Conservation (phyloP, 1,140 invertebrate species). For the Leguminivora glycinivorella region DNA sequence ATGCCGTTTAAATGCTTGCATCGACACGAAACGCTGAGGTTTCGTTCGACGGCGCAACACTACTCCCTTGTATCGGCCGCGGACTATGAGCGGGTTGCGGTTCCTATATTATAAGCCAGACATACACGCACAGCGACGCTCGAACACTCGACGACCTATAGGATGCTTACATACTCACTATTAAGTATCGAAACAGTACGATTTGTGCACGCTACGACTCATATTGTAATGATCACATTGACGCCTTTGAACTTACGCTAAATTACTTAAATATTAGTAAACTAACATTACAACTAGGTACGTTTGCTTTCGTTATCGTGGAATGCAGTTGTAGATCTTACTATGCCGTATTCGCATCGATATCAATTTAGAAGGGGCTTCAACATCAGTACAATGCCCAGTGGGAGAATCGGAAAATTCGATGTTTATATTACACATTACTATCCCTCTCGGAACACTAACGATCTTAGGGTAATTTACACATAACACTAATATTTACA, state of each 20-base stretch:
- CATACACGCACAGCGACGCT: constrained; percentile 71
- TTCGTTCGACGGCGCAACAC: constrained; percentile 57
- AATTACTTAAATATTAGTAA: constrained; percentile 56
- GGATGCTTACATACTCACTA: constrained; percentile 65
- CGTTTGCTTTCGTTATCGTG: constrained; percentile 67
- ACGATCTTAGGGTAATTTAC: constrained; percentile 64
- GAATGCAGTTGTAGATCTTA: constrained; percentile 71
- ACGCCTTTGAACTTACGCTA: constrained; percentile 69
- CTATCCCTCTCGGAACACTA: constrained; percentile 59
- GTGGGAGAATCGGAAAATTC: constrained; percentile 60
- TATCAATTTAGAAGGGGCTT: constrained; percentile 54
- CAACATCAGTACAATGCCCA: constrained; percentile 73
- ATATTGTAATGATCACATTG: constrained; percentile 73
- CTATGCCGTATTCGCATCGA: constrained; percentile 45
- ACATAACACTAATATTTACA: constrained; percentile 76
- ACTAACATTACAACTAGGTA: constrained; percentile 59
- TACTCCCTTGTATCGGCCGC: constrained; percentile 68
- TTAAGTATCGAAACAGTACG: constrained; percentile 57
- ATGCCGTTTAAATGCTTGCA: constrained; percentile 22
- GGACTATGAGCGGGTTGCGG: constrained; percentile 65
- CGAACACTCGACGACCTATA: constrained; percentile 71
- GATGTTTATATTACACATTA: constrained; percentile 67
- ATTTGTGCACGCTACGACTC: constrained; percentile 74
- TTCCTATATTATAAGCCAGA: constrained; percentile 71
- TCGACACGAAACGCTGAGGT: constrained; percentile 28